phyloP scores from a whole-genome alignment of 2,888 invertebrate genomes.

The Amorpha juglandis region DNA sequence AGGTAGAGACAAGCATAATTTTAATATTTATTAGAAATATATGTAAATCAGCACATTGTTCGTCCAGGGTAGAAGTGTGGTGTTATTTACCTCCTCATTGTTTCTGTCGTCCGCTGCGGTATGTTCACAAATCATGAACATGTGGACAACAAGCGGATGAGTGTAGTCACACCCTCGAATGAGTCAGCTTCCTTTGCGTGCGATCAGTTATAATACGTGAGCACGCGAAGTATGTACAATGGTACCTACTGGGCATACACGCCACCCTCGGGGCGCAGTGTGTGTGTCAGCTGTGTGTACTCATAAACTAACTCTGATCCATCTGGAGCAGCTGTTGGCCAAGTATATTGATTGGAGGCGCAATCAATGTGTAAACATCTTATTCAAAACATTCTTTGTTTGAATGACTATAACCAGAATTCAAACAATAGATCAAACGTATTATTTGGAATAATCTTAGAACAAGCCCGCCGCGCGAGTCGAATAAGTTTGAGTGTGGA shows the following conservation, averaged over 20 bases:
- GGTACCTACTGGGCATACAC: too few species aligned
- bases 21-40: too few species aligned
- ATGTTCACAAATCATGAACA: neutral
- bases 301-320: neutral
- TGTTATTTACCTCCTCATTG: too few species aligned
- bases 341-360: neutral
- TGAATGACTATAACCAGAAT: neutral
- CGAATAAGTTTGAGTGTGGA: neutral
- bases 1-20: too few species aligned
- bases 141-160: neutral
- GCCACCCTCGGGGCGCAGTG: neutral
- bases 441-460: neutral
- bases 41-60: too few species aligned
- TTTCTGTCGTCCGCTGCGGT: too few species aligned
- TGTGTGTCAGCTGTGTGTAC: neutral
- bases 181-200: neutral
- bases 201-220: neutral
- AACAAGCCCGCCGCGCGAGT: neutral
- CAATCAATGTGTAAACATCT: constrained; percentile 1
- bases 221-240: neutral
- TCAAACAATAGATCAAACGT: constrained; percentile 13
- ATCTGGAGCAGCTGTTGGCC: neutral
- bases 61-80: too few species aligned
- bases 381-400: constrained; percentile 14
- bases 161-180: neutral